These are phyloP conservation scores for Tetraneura akinire DNA, from an alignment of 1,140 invertebrate species.

Conservation along the genomic window DNA sequence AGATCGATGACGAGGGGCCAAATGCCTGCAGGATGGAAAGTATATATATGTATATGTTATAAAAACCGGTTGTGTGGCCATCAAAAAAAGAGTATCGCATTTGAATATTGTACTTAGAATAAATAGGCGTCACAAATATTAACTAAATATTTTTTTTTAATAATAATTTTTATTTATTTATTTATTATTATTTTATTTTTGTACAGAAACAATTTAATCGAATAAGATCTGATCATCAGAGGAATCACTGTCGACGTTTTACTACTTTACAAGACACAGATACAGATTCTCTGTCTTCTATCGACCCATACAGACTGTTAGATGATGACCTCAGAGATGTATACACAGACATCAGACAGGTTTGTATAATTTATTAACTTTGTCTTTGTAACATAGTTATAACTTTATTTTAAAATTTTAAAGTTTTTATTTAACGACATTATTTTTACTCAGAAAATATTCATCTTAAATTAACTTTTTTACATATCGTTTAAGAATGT, in stretches of 20 bases:
- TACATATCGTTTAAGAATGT: too few species aligned
- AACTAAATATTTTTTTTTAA: not conserved
- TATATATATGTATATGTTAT: not conserved
- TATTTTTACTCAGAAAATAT: too few species aligned
- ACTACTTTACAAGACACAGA: constrained; percentile 44
- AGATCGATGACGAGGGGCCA: constrained; percentile 25
- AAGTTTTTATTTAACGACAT: too few species aligned
- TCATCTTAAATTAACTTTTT: too few species aligned
- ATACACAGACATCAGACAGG: constrained; percentile 79
- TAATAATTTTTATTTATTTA: not conserved
- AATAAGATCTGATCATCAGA: constrained; percentile 42
- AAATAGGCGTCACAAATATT: constrained; percentile 16
- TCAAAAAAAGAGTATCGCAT: constrained; percentile 18
- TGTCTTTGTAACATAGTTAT: not conserved
- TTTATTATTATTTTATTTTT: not conserved
- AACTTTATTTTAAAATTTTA: not conserved
- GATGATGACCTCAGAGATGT: constrained; percentile 82
- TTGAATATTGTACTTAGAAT: not conserved
- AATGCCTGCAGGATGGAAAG: constrained; percentile 50
- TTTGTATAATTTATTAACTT: constrained; percentile 59
- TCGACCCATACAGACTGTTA: constrained; percentile 82
- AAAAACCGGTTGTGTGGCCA: constrained; percentile 41
- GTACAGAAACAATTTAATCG: constrained; percentile 35
- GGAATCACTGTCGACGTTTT: constrained; percentile 43
- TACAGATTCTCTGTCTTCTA: constrained; percentile 40